Conservation (phyloP, 2,797 vertebrate genomes). For the Allenopithecus nigroviridis region DNA sequence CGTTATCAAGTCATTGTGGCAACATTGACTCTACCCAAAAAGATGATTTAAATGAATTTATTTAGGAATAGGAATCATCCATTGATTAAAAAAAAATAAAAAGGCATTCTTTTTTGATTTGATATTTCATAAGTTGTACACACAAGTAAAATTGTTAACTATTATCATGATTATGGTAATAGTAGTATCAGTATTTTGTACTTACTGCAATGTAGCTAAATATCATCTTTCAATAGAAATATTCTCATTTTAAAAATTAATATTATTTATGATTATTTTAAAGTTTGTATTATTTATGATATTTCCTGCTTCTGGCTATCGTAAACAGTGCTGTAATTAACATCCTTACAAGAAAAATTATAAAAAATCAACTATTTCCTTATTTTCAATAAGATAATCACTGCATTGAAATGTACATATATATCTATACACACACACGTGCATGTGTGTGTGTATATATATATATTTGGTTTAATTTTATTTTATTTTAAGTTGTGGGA, state of each 20-base stretch:
- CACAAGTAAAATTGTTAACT: neutral
- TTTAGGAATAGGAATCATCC: neutral
- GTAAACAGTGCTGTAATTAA: neutral
- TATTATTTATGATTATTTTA: neutral
- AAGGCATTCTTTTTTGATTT: neutral
- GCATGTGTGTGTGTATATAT: no score
- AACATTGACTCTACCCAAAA: neutral
- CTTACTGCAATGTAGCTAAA: neutral
- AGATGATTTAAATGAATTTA: neutral
- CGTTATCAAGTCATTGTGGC: neutral
- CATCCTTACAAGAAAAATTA: neutral
- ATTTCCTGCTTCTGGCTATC: neutral
- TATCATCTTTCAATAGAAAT: neutral
- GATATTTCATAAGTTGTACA: neutral
- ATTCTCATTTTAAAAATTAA: neutral
- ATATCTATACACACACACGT: neutral
- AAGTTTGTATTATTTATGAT: neutral
- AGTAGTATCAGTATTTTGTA: neutral
- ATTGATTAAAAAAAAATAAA: neutral
- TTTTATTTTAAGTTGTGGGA: neutral
- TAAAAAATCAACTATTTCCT: neutral
- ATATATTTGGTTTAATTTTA: neutral
- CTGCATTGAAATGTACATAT: neutral
- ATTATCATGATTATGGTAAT: neutral
- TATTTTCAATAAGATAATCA: neutral